These are phyloP conservation scores for Eugnorisma glareosa DNA, from an alignment of 2,888 invertebrate genomes.

Conservation along the genomic window DNA sequence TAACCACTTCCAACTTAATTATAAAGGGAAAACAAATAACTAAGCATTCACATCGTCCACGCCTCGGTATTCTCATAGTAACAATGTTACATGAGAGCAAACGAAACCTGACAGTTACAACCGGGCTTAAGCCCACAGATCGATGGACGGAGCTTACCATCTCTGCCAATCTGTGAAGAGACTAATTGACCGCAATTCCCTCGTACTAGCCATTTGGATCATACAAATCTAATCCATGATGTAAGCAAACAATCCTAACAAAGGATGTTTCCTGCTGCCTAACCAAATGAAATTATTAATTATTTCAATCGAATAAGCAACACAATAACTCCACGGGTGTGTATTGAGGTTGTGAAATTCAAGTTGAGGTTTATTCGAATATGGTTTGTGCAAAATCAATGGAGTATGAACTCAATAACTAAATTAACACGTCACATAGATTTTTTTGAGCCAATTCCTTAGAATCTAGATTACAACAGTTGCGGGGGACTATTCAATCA, in stretches of 20 bases:
- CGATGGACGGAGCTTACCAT: constrained; percentile 16
- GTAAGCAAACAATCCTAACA: constrained; percentile 9
- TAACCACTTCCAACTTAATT: constrained; percentile 10
- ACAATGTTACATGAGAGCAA: constrained; percentile 9
- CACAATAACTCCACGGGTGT: not conserved
- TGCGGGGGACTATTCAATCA: constrained; percentile 5
- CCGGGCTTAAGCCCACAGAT: constrained; percentile 11
- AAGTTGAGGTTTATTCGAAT: constrained; percentile 1
- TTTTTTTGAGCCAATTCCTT: constrained; percentile 21
- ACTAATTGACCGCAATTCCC: constrained; percentile 46
- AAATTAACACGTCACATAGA: constrained; percentile 22
- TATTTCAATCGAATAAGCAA: constrained; percentile 32
- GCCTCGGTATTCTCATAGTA: not conserved
- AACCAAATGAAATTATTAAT: constrained; percentile 37
- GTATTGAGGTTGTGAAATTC: constrained; percentile 4
- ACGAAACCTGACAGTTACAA: constrained; percentile 1
- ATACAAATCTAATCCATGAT: constrained; percentile 10
- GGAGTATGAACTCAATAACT: constrained; percentile 16
- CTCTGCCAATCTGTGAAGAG: constrained; percentile 14
- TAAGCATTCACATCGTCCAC: not conserved
- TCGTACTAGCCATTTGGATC: constrained; percentile 3
- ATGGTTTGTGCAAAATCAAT: constrained; percentile 27
- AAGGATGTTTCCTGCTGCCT: constrained; percentile 2
- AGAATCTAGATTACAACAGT: not conserved
- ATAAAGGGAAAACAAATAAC: not conserved